A percentile compares a stretch with the other conserved stretches of the same genome.
Conservation (phyloP, 2,113 vertebrate genomes). For the Lichenostomus cassidix region DNA sequence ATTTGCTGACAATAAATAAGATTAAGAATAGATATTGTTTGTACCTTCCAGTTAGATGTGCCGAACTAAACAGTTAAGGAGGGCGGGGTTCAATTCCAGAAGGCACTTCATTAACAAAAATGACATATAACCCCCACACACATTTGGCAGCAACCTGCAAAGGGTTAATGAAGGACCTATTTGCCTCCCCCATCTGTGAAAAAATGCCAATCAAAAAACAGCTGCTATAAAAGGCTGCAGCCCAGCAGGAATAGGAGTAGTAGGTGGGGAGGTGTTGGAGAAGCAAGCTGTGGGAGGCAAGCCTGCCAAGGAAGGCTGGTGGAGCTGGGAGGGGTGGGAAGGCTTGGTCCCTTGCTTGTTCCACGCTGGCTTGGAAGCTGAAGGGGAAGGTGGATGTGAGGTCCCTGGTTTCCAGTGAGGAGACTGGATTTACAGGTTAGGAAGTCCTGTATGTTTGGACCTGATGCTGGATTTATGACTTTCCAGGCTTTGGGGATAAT, state of each 20-base stretch:
- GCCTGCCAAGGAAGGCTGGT: constrained; percentile 31
- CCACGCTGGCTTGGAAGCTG: not conserved
- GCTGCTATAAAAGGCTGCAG: constrained; percentile 64
- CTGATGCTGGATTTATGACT: not conserved
- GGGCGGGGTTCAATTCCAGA: constrained; percentile 22
- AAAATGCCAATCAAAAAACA: constrained; percentile 57
- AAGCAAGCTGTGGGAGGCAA: constrained; percentile 33
- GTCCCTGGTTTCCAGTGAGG: not conserved
- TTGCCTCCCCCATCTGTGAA: constrained; percentile 66
- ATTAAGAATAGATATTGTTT: constrained; percentile 27
- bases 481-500: not conserved
- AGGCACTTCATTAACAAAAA: constrained; percentile 49
- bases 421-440: not conserved
- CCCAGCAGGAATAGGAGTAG: constrained; percentile 44
- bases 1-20: not conserved
- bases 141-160: constrained; percentile 51
- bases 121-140: constrained; percentile 6
- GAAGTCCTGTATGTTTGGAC: not conserved
- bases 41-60: not conserved
- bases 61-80: not conserved
- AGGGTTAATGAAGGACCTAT: constrained; percentile 65
- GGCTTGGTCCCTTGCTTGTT: not conserved
- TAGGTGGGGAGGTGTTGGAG: constrained; percentile 50
- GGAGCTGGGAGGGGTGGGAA: not conserved
- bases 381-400: not conserved